Percentiles rank a stretch among this genome's conserved stretches.
Evolutionary conservation across 2,113 vertebrate species (phyloP).

Genomic region (Pleuronectes platessa): DNA sequence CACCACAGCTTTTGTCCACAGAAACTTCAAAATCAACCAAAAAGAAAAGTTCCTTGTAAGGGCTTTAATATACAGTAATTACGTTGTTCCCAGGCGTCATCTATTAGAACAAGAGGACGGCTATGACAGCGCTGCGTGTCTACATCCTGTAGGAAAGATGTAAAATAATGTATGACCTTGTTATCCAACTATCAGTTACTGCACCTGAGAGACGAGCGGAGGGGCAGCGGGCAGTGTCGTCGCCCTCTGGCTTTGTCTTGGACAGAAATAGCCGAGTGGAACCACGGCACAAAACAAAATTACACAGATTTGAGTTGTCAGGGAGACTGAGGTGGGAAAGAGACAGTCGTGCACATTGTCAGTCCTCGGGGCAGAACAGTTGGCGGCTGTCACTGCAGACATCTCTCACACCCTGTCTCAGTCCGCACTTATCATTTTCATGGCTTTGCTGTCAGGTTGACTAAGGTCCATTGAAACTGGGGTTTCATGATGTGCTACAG

Average conservation of each 20-base stretch:
- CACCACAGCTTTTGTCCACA: too few species aligned
- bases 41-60: too few species aligned
- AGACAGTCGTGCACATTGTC: constrained; percentile 32
- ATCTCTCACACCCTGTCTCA: constrained; percentile 18
- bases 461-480: neutral
- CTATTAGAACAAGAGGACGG: neutral
- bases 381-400: constrained; percentile 30
- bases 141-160: constrained; percentile 1
- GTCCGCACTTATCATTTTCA: neutral
- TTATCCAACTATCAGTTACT: constrained; percentile 26
- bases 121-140: neutral
- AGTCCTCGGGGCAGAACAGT: constrained; percentile 32
- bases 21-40: too few species aligned
- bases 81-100: neutral
- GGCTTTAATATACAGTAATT: neutral
- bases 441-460: constrained; percentile 15
- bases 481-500: neutral
- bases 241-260: constrained; percentile 21
- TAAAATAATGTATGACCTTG: constrained; percentile 8
- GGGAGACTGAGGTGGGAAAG: constrained; percentile 24
- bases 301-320: constrained; percentile 47
- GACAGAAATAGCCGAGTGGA: constrained; percentile 22
- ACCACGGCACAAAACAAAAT: constrained; percentile 26
- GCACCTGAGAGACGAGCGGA: constrained; percentile 35
- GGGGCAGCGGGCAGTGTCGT: constrained; percentile 7